Evolutionary conservation across 30 jellyfish, hydroid and myxozoan genomes (phyloP).

Genomic region (Haliclystus octoradiatus): DNA sequence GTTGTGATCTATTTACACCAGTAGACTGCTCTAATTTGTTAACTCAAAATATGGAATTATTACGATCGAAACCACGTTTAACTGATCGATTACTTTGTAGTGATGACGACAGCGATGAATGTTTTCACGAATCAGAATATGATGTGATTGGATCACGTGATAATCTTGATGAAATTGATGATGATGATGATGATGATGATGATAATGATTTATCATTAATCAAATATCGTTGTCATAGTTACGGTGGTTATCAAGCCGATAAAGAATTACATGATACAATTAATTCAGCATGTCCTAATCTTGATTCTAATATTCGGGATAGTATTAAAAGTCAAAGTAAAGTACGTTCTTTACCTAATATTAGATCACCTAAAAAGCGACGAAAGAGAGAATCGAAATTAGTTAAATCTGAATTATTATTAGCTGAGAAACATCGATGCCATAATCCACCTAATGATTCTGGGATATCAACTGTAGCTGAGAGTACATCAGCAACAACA

Average conservation of each 20-base stretch:
- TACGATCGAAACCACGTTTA: conserved; percentile 43
- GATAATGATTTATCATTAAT: background rate
- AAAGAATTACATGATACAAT: background rate
- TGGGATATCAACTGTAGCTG: background rate
- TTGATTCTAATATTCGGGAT: background rate
- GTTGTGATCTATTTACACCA: conserved; percentile 1
- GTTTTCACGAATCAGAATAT: conserved; percentile 89
- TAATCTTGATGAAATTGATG: conserved; percentile 19
- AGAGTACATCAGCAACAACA: background rate
- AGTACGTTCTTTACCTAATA: conserved; percentile 27
- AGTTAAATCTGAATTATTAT: background rate
- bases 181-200: conserved; percentile 10
- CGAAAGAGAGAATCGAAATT: background rate
- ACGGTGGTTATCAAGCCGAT: background rate
- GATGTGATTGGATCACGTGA: conserved; percentile 87
- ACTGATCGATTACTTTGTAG: conserved; percentile 39
- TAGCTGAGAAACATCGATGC: background rate
- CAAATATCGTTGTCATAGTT: background rate
- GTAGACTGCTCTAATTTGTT: conserved; percentile 10
- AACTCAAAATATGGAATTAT: conserved; percentile 38
- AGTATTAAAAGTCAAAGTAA: background rate
- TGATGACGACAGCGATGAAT: conserved; percentile 82
- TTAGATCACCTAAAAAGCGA: conserved; percentile 19
- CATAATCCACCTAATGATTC: background rate
- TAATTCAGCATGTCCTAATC: background rate